Evolutionary conservation across 2,888 invertebrate species (phyloP).

Genomic region (Drosophila hawaiiensis): DNA sequence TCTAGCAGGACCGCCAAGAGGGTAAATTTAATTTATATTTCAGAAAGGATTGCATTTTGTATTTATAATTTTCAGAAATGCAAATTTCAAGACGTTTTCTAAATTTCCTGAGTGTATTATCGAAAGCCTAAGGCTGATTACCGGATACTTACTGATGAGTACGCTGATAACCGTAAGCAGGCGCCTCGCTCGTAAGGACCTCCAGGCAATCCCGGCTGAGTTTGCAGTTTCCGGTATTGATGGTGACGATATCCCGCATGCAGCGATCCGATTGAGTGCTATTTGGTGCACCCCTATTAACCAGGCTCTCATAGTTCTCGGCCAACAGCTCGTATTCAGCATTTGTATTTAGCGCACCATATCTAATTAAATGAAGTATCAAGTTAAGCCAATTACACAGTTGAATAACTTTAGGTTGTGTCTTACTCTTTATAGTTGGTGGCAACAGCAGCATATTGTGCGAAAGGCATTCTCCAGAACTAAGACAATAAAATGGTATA

Average conservation of each 20-base stretch:
- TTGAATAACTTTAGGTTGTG: not conserved
- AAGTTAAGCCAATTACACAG: conserved; percentile 1
- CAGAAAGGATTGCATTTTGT: not conserved
- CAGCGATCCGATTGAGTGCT: conserved; percentile 72
- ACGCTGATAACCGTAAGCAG: conserved; percentile 81
- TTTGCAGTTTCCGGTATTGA: conserved; percentile 57
- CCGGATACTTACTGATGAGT: conserved; percentile 81
- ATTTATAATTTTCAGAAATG: not conserved
- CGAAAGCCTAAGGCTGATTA: not conserved
- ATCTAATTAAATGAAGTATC: conserved; percentile 22
- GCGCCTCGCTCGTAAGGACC: conserved; percentile 68
- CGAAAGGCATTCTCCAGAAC: conserved; percentile 74
- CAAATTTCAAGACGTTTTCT: not conserved
- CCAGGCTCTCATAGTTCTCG: conserved; percentile 61
- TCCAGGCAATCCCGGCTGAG: conserved; percentile 67
- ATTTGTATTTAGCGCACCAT: conserved; percentile 73
- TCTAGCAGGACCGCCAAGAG: not conserved
- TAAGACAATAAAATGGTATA: conserved; percentile 23
- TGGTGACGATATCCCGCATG: conserved; percentile 63
- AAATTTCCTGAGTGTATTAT: not conserved
- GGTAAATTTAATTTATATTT: not conserved
- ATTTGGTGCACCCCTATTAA: conserved; percentile 66
- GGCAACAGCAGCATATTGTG: conserved; percentile 67
- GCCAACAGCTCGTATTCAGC: conserved; percentile 72
- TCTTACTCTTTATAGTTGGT: conserved; percentile 55